Percentiles rank a stretch among this genome's conserved stretches.
These are phyloP conservation scores for Tachystola acroxantha DNA, from an alignment of 2,888 invertebrate genomes.

Conservation along the genomic window DNA sequence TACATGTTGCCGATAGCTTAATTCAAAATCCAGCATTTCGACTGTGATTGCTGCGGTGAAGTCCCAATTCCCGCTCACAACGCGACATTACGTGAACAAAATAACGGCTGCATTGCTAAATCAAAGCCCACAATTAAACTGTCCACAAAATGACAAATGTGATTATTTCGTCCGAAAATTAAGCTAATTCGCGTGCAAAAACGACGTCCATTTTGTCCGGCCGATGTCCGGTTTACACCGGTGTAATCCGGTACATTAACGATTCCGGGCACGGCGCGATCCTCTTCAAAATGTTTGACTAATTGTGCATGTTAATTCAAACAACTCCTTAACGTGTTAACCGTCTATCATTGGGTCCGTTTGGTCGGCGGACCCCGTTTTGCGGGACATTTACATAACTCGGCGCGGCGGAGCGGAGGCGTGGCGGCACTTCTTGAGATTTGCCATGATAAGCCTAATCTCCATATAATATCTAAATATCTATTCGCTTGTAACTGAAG, in stretches of 20 bases:
- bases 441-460: no score
- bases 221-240: slow-evolving; percentile 21
- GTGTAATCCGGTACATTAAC: slow-evolving; percentile 34
- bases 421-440: slow-evolving; percentile 9
- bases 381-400: slow-evolving; percentile 19
- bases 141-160: slow-evolving; percentile 21
- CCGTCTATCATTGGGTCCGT: slow-evolving; percentile 11
- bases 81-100: no score
- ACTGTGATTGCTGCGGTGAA: no score
- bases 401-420: slow-evolving; percentile 9
- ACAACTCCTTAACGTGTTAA: slow-evolving; percentile 26
- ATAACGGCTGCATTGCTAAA: neutral
- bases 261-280: slow-evolving; percentile 29
- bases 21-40: no score
- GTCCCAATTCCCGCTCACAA: no score
- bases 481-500: no score
- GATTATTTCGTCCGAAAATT: slow-evolving; percentile 18
- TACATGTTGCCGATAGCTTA: no score
- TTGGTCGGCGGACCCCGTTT: slow-evolving; percentile 3
- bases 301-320: slow-evolving; percentile 26
- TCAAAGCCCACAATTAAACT: slow-evolving; percentile 16
- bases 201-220: slow-evolving; percentile 32
- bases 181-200: slow-evolving; percentile 30
- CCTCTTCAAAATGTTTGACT: slow-evolving; percentile 24
- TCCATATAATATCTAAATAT: no score